Base-by-base conservation (phyloP, 2,888 invertebrate species). In the Serrognathus titanus region DNA sequence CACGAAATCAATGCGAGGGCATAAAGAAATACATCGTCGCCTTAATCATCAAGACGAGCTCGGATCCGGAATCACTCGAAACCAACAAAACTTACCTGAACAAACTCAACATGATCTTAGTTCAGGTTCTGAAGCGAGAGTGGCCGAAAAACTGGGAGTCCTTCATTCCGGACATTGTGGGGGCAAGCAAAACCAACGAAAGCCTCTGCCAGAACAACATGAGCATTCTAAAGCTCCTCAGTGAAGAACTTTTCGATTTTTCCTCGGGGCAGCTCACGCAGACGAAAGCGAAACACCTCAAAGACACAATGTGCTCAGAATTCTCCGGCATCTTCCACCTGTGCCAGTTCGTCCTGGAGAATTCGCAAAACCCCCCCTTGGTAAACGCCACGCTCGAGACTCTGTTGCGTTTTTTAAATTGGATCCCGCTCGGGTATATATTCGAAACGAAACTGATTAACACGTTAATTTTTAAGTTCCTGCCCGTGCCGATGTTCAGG, bases 81-180 rank as follows among this genome's bases (percentile, higher is more conserved):
- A 84, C 85, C 68, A 97, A 97, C 77, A 97, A 94, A 80, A 94
- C 97, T 48, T 98, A 98, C 79, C 83, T 99, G 66, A 97, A 96
- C 77, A 99, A 99, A 80, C 82, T 99, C 48, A 99, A 99, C 76
- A 94, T 99, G 90, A 99, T 99, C 73, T 85, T 99, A 74, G 97
- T 99, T 64, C 97, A 98, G 86, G 97, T 99, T 64, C 83, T 99
- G 72, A 99, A 99, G 79, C 86, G 97, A 71, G 99, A 99, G 79
- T 99, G 99, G 99, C 99, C 99, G 55, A 95, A 95, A 75, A 97
- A 99, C 76, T 99, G 99, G 99, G 96, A 97, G 71, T 90, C 95
- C 31, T 99, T 99, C 79, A 98, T 99, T 69, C 89, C 93, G 72
- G 99, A 99, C 76, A 99, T 99, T 75, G 98, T 99, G 58, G 99